Evolutionary conservation across 2,888 invertebrate genomes (phyloP).

Genomic region (Keiferia lycopersicella): DNA sequence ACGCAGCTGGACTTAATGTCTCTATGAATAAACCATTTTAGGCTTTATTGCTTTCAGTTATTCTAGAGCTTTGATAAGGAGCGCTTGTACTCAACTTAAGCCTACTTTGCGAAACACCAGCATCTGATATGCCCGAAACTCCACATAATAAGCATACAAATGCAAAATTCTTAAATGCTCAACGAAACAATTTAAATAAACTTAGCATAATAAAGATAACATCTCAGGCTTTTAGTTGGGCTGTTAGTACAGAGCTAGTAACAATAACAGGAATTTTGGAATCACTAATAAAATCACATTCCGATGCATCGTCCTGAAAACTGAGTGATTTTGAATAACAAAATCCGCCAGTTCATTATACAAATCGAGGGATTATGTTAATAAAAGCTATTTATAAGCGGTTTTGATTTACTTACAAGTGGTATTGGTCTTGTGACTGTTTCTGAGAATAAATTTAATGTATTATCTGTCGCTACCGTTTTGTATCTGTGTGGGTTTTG

Average conservation of each 20-base stretch:
- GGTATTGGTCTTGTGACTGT: conserved; percentile 61
- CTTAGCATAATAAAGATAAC: conserved; percentile 25
- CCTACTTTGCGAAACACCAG: conserved; percentile 34
- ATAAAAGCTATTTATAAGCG: conserved; percentile 70
- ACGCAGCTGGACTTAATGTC: conserved; percentile 40
- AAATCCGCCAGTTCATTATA: conserved; percentile 72
- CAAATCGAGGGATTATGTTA: conserved; percentile 77
- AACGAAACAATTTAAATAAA: conserved; percentile 18
- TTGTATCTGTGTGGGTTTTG: conserved; percentile 68
- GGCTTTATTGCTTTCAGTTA: conserved; percentile 6
- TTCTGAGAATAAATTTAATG: conserved; percentile 71
- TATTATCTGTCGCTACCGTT: conserved; percentile 71
- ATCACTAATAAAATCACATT: conserved; percentile 55
- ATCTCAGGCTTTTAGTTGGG: conserved; percentile 43
- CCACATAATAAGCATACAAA: conserved; percentile 17
- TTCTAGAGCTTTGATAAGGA: neutral
- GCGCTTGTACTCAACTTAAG: neutral
- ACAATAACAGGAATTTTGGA: conserved; percentile 47
- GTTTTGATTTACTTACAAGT: conserved; percentile 72
- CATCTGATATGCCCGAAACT: conserved; percentile 17
- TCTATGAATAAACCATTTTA: neutral
- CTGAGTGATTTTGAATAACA: conserved; percentile 61
- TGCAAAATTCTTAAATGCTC: conserved; percentile 15
- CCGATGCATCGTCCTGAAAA: conserved; percentile 58
- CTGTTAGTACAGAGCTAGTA: conserved; percentile 41